Evolutionary conservation across 2,888 invertebrate species (phyloP).

Genomic region (Leptopterna dolabrata): DNA sequence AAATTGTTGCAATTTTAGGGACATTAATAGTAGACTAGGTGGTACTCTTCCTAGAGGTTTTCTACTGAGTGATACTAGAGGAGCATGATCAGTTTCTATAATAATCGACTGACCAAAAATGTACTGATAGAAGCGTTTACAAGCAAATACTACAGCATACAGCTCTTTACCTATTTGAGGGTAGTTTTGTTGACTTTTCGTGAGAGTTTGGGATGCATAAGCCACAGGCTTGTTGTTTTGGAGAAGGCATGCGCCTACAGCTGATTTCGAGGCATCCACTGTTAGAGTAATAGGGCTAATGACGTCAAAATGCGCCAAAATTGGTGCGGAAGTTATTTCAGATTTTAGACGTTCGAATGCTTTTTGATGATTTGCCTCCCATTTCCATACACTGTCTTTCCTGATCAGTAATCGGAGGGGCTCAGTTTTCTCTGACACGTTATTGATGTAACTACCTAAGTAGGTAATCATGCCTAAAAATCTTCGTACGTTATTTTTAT

Average conservation of each 20-base stretch:
- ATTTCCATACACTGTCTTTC: slow-evolving; percentile 53
- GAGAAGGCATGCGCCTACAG: slow-evolving; percentile 16
- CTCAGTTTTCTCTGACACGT: slow-evolving; percentile 59
- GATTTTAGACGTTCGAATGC: slow-evolving; percentile 38
- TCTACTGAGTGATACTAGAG: not conserved
- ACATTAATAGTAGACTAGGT: not conserved
- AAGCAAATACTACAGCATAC: not conserved
- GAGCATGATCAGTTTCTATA: not conserved
- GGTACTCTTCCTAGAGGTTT: not conserved
- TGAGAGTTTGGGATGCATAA: not conserved
- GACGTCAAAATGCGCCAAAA: slow-evolving; percentile 32
- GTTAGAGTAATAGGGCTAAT: not conserved
- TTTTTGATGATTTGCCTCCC: not conserved
- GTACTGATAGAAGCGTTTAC: not conserved
- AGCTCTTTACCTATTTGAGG: not conserved
- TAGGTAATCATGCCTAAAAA: slow-evolving; percentile 62
- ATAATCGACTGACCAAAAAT: not conserved
- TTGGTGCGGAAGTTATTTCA: not conserved
- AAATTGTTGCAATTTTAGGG: not conserved
- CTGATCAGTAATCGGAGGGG: slow-evolving; percentile 59
- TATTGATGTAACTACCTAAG: slow-evolving; percentile 61
- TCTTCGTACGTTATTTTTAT: slow-evolving; percentile 58
- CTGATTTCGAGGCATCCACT: slow-evolving; percentile 19
- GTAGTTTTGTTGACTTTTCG: not conserved
- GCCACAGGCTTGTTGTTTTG: slow-evolving; percentile 23